These are phyloP conservation scores for Chaenogobius annularis DNA, from an alignment of 2,113 vertebrate species.

Conservation along the genomic window DNA sequence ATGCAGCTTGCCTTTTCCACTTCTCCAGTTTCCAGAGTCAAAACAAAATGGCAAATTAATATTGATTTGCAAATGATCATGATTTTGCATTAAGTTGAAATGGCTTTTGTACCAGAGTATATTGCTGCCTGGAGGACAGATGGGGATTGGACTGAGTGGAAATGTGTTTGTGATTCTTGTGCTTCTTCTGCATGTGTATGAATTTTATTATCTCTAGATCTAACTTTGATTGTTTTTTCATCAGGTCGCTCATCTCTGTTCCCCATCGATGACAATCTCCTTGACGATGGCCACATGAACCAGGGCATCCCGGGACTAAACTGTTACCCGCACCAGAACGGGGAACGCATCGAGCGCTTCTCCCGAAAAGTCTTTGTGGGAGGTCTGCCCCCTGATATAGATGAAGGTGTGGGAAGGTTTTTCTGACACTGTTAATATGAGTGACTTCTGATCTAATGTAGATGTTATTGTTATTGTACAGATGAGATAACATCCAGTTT, in stretches of 20 bases:
- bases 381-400: constrained; percentile 95
- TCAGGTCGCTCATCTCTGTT: constrained; percentile 95
- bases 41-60: constrained; percentile 24
- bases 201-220: not conserved
- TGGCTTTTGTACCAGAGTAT: not conserved
- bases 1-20: constrained; percentile 18
- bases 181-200: constrained; percentile 20
- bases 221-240: constrained; percentile 4
- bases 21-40: constrained; percentile 9
- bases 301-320: constrained; percentile 86
- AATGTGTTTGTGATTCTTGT: constrained; percentile 7
- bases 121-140: not conserved
- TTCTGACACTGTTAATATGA: not conserved
- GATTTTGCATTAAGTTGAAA: constrained; percentile 16
- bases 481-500: constrained; percentile 99
- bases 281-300: constrained; percentile 91
- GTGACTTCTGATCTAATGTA: not conserved
- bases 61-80: not conserved
- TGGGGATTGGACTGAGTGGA: constrained; percentile 5
- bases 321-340: constrained; percentile 94
- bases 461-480: constrained; percentile 46
- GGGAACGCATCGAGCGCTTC: constrained; percentile 93
- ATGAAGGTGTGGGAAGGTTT: constrained; percentile 83
- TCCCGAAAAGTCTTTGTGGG: constrained; percentile 98
- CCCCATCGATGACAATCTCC: constrained; percentile 93